Conservation (phyloP, 2,888 invertebrate genomes). For the Odontocolon sp. region DNA sequence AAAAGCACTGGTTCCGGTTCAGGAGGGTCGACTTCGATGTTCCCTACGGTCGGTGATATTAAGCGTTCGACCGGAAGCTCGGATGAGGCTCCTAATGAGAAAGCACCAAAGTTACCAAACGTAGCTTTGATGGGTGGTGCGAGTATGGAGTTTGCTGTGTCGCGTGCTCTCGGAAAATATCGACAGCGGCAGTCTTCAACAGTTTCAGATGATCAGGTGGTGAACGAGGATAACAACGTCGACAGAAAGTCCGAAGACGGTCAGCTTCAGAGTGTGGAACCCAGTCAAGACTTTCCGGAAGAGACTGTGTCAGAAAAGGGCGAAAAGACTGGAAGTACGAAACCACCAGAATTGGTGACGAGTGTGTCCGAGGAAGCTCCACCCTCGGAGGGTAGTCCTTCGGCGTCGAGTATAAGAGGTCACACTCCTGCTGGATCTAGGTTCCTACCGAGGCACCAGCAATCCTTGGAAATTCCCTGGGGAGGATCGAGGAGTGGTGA, state of each 20-base stretch:
- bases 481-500: constrained; percentile 81
- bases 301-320: constrained; percentile 72
- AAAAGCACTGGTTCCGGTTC: constrained; percentile 85
- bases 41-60: constrained; percentile 89
- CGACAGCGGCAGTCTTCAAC: constrained; percentile 88
- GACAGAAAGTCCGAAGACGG: constrained; percentile 75
- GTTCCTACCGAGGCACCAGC: constrained; percentile 87
- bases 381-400: constrained; percentile 86
- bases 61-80: constrained; percentile 85
- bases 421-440: constrained; percentile 81
- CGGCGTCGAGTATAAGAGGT: constrained; percentile 84
- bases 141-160: constrained; percentile 92
- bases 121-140: constrained; percentile 84
- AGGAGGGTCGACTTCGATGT: constrained; percentile 84
- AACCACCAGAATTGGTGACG: constrained; percentile 75
- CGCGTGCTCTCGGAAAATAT: constrained; percentile 90
- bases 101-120: constrained; percentile 81
- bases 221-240: constrained; percentile 81
- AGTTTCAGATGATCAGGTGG: constrained; percentile 86
- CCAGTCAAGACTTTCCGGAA: constrained; percentile 72
- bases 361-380: constrained; percentile 82
- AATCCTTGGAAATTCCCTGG: constrained; percentile 91
- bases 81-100: constrained; percentile 83
- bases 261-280: constrained; percentile 68
- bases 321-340: constrained; percentile 71